A percentile compares a stretch with the other conserved stretches of the same genome.
phyloP scores from a whole-genome alignment of 2,113 vertebrate genomes.

The Entelurus aequoreus region DNA sequence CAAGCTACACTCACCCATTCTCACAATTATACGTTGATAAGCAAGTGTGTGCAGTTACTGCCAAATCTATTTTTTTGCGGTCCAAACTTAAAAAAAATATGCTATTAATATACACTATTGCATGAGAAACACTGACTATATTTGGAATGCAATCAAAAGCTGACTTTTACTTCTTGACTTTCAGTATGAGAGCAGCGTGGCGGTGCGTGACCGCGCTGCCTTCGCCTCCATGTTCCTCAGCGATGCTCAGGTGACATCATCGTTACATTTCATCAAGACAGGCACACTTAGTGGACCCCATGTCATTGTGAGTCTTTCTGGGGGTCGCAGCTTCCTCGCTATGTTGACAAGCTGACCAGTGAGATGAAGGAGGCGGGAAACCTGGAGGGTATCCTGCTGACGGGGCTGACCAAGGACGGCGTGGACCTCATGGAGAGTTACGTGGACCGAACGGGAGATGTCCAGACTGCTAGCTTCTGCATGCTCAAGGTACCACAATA shows the following conservation, averaged over 20 bases:
- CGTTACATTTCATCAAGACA: not conserved
- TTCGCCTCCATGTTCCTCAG: slow-evolving; percentile 96
- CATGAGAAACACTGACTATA: too few species aligned
- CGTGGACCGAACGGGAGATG: slow-evolving; percentile 91
- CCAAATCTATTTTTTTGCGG: too few species aligned
- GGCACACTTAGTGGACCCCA: too few species aligned
- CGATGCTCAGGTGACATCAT: slow-evolving; percentile 82
- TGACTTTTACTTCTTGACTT: slow-evolving; percentile 35
- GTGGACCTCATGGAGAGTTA: slow-evolving; percentile 99
- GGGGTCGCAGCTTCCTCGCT: slow-evolving; percentile 80
- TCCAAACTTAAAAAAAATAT: too few species aligned
- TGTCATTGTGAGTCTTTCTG: not conserved
- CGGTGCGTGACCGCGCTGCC: slow-evolving; percentile 92
- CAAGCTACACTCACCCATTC: too few species aligned
- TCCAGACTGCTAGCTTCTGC: slow-evolving; percentile 97
- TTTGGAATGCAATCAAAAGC: not conserved
- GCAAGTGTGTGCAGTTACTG: too few species aligned
- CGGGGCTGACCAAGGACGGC: slow-evolving; percentile 92
- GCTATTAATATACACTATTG: too few species aligned
- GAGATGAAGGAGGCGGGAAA: slow-evolving; percentile 97
- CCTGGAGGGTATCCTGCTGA: slow-evolving; percentile 94
- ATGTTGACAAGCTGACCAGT: slow-evolving; percentile 90
- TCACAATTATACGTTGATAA: too few species aligned
- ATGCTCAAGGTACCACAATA: slow-evolving; percentile 83
- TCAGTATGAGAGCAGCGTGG: slow-evolving; percentile 89